Evolutionary conservation across 2,888 invertebrate species (phyloP).

Genomic region (Sympetrum striolatum): DNA sequence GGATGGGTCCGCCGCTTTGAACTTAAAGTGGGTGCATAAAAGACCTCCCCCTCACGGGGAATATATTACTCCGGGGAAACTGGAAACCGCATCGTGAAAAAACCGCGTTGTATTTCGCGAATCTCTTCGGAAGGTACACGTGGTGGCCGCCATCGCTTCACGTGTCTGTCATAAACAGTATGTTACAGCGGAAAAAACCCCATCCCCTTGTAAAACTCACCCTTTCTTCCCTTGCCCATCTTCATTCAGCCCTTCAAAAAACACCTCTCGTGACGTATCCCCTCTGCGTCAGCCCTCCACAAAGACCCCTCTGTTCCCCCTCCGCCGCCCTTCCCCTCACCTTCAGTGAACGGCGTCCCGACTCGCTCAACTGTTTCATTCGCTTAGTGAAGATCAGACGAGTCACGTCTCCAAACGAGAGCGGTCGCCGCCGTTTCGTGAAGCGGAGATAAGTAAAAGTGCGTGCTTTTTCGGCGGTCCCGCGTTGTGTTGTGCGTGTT

Average conservation of each 20-base stretch:
- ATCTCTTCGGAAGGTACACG: too few species aligned
- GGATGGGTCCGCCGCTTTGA: too few species aligned
- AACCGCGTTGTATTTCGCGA: too few species aligned
- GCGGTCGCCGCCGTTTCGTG: not conserved
- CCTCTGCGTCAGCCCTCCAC: constrained; percentile 51
- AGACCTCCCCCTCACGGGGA: too few species aligned
- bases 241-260: not conserved
- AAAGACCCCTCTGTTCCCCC: constrained; percentile 49
- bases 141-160: too few species aligned
- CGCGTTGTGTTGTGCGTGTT: constrained; percentile 55
- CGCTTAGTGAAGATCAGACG: constrained; percentile 52
- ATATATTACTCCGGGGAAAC: too few species aligned
- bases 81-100: too few species aligned
- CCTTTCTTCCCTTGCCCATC: not conserved
- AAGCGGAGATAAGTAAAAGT: constrained; percentile 60
- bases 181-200: not conserved
- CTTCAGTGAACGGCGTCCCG: constrained; percentile 16
- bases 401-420: not conserved
- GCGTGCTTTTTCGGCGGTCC: constrained; percentile 60
- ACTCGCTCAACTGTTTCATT: constrained; percentile 29
- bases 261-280: not conserved
- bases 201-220: not conserved
- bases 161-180: too few species aligned
- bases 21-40: too few species aligned
- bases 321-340: constrained; percentile 7